Percentiles rank a stretch among this genome's conserved stretches.
phyloP scores from a whole-genome alignment of 2,797 vertebrate species.

The Pelobates cultripes region DNA sequence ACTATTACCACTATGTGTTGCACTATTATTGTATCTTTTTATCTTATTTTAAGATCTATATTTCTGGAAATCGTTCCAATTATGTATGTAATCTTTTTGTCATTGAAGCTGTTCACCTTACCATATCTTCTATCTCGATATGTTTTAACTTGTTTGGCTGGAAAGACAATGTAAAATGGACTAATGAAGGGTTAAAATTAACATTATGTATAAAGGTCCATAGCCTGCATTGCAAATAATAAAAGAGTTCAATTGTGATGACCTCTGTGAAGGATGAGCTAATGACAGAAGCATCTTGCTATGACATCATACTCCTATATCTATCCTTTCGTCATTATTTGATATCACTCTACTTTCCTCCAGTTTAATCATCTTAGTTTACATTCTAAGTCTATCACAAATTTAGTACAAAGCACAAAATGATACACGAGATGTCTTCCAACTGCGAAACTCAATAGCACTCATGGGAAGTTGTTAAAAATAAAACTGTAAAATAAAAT shows the following conservation, averaged over 20 bases:
- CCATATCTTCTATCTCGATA: too few relatives aligned
- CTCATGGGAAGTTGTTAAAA: neutral
- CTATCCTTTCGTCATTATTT: slow-evolving; percentile 15
- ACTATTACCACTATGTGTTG: too few relatives aligned
- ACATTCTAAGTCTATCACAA: neutral
- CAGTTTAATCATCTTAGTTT: neutral
- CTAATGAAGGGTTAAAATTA: neutral
- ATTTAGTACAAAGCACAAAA: neutral
- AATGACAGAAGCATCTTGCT: neutral
- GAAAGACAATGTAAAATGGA: too few relatives aligned
- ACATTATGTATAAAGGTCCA: neutral
- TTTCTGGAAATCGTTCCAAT: too few relatives aligned
- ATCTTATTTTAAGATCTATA: too few relatives aligned
- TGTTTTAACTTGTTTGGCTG: too few relatives aligned
- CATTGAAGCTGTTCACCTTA: too few relatives aligned
- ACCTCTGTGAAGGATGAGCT: slow-evolving; percentile 12
- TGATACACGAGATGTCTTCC: neutral
- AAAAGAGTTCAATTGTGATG: neutral
- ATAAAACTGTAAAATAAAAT: neutral
- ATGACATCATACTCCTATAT: slow-evolving; percentile 24
- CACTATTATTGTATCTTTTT: too few relatives aligned
- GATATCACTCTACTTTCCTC: neutral
- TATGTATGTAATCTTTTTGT: too few relatives aligned
- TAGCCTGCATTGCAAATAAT: neutral
- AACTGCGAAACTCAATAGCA: neutral